Evolutionary conservation across 2,113 vertebrate species (phyloP).

Genomic region (Laticauda colubrina): DNA sequence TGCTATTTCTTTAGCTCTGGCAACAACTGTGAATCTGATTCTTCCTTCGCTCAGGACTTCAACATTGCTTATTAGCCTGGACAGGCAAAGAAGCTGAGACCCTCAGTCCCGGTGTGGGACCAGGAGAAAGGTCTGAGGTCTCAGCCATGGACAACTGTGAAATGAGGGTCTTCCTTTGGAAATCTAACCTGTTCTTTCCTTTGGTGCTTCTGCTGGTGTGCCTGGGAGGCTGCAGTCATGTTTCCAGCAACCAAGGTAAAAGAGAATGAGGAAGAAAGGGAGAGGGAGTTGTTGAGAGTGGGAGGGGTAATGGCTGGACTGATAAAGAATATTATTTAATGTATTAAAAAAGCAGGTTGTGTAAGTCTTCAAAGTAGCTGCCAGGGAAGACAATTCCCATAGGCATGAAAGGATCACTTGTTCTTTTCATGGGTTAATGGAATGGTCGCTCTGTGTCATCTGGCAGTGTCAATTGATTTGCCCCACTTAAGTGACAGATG

Average conservation of each 20-base stretch:
- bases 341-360: not conserved
- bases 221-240: conserved; percentile 60
- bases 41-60: conserved; percentile 42
- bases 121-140: conserved; percentile 10
- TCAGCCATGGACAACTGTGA: conserved; percentile 69
- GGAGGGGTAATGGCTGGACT: not conserved
- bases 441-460: not conserved
- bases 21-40: conserved; percentile 50
- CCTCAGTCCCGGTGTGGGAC: not conserved
- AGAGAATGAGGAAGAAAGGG: not conserved
- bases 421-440: not conserved
- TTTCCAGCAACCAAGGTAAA: conserved; percentile 75
- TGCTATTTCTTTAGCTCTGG: conserved; percentile 49
- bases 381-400: not conserved
- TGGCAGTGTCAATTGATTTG: not conserved
- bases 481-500: not conserved
- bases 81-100: conserved; percentile 42
- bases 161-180: conserved; percentile 63
- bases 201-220: conserved; percentile 62
- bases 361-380: not conserved
- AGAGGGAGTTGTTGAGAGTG: not conserved
- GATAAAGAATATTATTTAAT: not conserved
- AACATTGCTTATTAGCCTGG: conserved; percentile 40
- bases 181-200: conserved; percentile 68
- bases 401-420: not conserved